Conservation (phyloP, 2,113 vertebrate species). For the Rhinolophus ferrumequinum region DNA sequence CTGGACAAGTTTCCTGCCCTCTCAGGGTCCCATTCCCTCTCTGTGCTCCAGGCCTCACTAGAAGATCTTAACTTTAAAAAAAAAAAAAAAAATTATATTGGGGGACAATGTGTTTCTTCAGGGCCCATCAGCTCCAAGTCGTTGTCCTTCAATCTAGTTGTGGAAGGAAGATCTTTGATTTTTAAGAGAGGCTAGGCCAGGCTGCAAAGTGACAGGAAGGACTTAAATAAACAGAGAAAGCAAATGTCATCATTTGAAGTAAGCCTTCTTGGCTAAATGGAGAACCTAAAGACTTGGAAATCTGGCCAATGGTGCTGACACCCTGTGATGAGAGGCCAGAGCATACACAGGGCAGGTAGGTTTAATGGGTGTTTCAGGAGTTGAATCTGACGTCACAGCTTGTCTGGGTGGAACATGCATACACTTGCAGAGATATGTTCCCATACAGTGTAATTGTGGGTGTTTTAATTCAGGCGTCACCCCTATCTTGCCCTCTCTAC, state of each 20-base stretch:
- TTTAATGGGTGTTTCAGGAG: conserved; percentile 49
- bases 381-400: conserved; percentile 69
- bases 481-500: conserved; percentile 55
- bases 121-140: no score
- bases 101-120: no score
- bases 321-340: neutral
- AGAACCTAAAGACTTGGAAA: neutral
- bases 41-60: neutral
- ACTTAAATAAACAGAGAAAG: conserved; percentile 42
- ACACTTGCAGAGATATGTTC: conserved; percentile 72
- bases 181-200: neutral
- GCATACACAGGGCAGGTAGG: conserved; percentile 26
- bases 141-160: no score
- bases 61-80: neutral
- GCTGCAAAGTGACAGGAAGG: conserved; percentile 1
- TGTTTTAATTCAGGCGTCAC: conserved; percentile 76
- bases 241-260: neutral
- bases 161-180: neutral
- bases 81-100: no score
- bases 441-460: conserved; percentile 72
- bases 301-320: neutral
- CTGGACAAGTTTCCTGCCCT: neutral
- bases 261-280: neutral
- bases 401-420: conserved; percentile 65
- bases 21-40: neutral